Conservation (phyloP, 35 echinoderm and acorn worm genomes). For the Heliocidaris erythrogramma region DNA sequence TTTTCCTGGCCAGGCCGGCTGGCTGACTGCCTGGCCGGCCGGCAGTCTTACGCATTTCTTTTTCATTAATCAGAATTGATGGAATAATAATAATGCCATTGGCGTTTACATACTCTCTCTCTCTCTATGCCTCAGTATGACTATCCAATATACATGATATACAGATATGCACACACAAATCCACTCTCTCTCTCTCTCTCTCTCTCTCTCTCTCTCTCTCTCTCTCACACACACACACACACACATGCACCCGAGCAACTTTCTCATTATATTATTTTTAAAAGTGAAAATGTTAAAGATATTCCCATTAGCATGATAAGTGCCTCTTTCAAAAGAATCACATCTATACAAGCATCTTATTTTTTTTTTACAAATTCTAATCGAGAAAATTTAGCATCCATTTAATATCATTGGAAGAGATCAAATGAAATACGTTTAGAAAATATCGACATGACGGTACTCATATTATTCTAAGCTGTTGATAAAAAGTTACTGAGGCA, state of each 20-base stretch:
- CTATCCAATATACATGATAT: not conserved
- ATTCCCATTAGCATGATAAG: too few species aligned
- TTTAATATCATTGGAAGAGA: too few species aligned
- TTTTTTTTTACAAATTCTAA: too few species aligned
- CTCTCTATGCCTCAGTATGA: not conserved
- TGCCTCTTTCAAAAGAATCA: too few species aligned
- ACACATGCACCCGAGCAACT: not conserved
- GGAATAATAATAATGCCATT: slow-evolving; percentile 31
- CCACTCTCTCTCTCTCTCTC: not conserved
- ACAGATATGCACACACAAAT: not conserved
- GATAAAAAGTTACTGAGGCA: too few species aligned
- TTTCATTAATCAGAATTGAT: slow-evolving; percentile 29
- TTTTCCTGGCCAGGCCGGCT: not conserved
- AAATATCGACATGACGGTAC: too few species aligned
- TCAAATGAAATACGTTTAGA: too few species aligned
- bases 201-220: not conserved
- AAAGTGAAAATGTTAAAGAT: too few species aligned
- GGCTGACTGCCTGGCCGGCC: not conserved
- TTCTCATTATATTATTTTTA: too few species aligned
- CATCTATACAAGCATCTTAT: too few species aligned
- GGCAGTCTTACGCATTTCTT: not conserved
- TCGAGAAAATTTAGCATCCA: too few species aligned
- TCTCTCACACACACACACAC: not conserved
- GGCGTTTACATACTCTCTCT: not conserved
- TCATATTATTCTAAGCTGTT: too few species aligned